phyloP scores from a whole-genome alignment of 2,113 vertebrate species.

The Gallinago paraguaiae region DNA sequence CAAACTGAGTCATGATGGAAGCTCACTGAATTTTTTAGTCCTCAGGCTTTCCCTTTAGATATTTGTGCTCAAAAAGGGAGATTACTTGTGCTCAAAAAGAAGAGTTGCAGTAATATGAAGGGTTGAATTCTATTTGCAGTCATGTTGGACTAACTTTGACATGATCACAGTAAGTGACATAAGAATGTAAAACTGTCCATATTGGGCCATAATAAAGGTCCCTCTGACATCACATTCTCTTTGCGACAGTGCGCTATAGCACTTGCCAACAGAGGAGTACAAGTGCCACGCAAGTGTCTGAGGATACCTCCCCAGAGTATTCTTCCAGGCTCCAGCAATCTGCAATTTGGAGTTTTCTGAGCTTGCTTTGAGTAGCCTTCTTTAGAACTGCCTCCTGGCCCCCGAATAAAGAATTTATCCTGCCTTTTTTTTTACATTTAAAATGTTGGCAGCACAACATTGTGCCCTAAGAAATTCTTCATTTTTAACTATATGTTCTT shows the following conservation, averaged over 20 bases:
- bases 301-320: neutral
- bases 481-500: neutral
- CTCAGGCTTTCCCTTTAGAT: neutral
- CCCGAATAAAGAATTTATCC: neutral
- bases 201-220: neutral
- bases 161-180: neutral
- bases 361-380: neutral
- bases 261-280: neutral
- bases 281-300: neutral
- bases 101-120: neutral
- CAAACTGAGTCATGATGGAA: neutral
- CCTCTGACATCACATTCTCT: neutral
- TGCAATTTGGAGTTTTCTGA: neutral
- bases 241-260: neutral
- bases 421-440: neutral
- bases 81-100: neutral
- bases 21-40: neutral
- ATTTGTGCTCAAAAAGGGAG: neutral
- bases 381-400: neutral
- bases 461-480: neutral
- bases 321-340: neutral
- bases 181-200: neutral
- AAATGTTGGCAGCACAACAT: neutral
- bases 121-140: neutral
- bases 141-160: neutral